Conservation (phyloP, 2,113 vertebrate species). For the Benitochromis conjunctus region DNA sequence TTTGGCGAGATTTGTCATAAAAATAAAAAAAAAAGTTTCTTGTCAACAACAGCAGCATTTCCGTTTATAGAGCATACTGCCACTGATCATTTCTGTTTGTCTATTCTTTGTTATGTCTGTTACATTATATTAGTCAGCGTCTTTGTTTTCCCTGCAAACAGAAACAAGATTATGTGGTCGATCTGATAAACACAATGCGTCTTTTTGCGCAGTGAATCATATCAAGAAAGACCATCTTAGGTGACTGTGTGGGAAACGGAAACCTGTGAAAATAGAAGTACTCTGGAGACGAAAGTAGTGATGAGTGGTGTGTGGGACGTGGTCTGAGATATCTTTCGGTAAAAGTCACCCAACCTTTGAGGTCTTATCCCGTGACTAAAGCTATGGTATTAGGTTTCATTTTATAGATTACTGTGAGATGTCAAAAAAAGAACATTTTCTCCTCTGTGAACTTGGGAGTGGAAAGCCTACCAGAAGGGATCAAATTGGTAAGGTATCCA, state of each 20-base stretch:
- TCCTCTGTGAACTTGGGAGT: not conserved
- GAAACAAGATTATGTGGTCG: not conserved
- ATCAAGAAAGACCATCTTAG: slow-evolving; percentile 38
- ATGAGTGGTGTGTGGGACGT: slow-evolving; percentile 17
- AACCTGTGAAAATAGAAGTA: slow-evolving; percentile 29
- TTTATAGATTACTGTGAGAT: slow-evolving; percentile 45
- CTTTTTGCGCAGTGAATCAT: slow-evolving; percentile 42
- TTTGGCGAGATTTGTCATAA: not conserved
- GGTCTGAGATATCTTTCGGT: slow-evolving; percentile 23
- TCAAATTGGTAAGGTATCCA: slow-evolving; percentile 17
- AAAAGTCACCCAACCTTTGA: slow-evolving; percentile 41
- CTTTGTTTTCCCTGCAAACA: slow-evolving; percentile 16
- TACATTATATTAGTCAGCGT: not conserved
- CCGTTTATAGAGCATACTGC: not conserved
- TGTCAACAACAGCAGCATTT: not conserved
- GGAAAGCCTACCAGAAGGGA: not conserved
- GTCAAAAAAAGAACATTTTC: slow-evolving; percentile 39
- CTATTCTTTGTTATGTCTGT: not conserved
- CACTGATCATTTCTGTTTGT: not conserved
- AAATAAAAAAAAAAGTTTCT: not conserved
- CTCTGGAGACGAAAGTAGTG: slow-evolving; percentile 25
- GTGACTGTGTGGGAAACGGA: slow-evolving; percentile 16
- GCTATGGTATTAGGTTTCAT: slow-evolving; percentile 48
- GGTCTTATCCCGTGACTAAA: slow-evolving; percentile 40
- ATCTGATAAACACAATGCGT: slow-evolving; percentile 31